Evolutionary conservation across 2,888 invertebrate species (phyloP).

Genomic region (Steinernema carpocapsae): DNA sequence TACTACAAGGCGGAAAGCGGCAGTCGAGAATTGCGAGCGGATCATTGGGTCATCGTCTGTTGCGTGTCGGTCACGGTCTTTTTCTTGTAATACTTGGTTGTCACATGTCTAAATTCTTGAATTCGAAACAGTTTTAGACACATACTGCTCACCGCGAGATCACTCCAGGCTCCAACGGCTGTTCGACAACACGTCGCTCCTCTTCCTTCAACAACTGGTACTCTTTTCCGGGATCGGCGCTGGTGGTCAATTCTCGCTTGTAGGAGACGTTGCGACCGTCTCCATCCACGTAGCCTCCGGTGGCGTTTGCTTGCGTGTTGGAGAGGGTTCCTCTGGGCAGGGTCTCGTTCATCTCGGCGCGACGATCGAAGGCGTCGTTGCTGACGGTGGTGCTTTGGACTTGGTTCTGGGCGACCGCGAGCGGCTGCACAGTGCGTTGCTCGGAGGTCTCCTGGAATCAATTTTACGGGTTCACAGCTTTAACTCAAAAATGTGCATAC

Average conservation of each 20-base stretch:
- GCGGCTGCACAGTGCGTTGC: constrained; percentile 36
- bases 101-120: constrained; percentile 54
- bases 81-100: constrained; percentile 69
- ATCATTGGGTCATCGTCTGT: constrained; percentile 13
- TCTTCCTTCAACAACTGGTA: constrained; percentile 61
- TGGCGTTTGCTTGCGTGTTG: constrained; percentile 60
- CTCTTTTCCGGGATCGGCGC: constrained; percentile 63
- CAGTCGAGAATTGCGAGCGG: not conserved
- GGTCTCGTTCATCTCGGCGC: constrained; percentile 55
- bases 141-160: constrained; percentile 53
- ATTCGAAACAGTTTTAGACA: not conserved
- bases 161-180: constrained; percentile 64
- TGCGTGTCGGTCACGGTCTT: constrained; percentile 64
- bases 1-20: constrained; percentile 25
- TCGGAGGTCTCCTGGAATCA: constrained; percentile 41
- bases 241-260: constrained; percentile 60
- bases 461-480: no score
- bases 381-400: constrained; percentile 39
- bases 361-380: constrained; percentile 43
- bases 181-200: constrained; percentile 62
- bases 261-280: constrained; percentile 64
- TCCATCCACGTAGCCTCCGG: constrained; percentile 61
- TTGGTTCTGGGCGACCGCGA: constrained; percentile 18
- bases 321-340: constrained; percentile 56
- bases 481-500: constrained; percentile 37